Base-by-base conservation (phyloP, 1,140 invertebrate genomes). In the Lordiphosa clarofinis region DNA sequence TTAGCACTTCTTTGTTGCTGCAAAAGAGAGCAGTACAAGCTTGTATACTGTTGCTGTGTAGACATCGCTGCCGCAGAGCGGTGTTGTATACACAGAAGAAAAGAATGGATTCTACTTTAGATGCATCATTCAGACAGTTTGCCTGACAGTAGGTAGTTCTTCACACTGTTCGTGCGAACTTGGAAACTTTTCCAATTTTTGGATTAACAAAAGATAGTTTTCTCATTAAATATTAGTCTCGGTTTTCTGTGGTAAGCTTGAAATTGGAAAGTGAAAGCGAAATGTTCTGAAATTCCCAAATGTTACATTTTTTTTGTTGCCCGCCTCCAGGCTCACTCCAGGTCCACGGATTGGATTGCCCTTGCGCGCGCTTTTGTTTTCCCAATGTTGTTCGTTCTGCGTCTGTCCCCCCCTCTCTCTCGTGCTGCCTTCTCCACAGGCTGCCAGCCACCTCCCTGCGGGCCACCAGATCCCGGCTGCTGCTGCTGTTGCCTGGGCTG, bases 201-300 rank as follows among this genome's bases (percentile, higher is more conserved):
- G n/a, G n/a, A n/a, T n/a, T n/a, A n/a, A n/a, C n/a, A n/a, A n/a
- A n/a, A n/a, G n/a, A n/a, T n/a, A n/a, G 28, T 31, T 31, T 31
- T 31, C 28, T 8, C 7, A 31, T 31, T 31, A 31, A 31, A 31
- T 31, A 31, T 31, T 31, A 6, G 8, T 2, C 28, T 31, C 2
- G 28, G 1, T 5, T 31, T 5, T 31, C 7, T 31, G 28, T 8
- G 28, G 7, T 31, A 36, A 43, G 50, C 60, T 75, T 71, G 55
- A 58, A 71, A 57, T 62, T 70, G 19, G 36, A 54, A 84, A 84
- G 73, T 62, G 64, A 84, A 84, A 82, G 72, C 60, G 76, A 82
- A 82, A 76, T 62, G 43, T 49, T 44, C 40, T 28, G 47, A 57
- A 84, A 82, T 84, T 84, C 68, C 76, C 73, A 84, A 84, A 73